phyloP scores from a whole-genome alignment of 2,888 invertebrate genomes.

The Tholera decimalis region DNA sequence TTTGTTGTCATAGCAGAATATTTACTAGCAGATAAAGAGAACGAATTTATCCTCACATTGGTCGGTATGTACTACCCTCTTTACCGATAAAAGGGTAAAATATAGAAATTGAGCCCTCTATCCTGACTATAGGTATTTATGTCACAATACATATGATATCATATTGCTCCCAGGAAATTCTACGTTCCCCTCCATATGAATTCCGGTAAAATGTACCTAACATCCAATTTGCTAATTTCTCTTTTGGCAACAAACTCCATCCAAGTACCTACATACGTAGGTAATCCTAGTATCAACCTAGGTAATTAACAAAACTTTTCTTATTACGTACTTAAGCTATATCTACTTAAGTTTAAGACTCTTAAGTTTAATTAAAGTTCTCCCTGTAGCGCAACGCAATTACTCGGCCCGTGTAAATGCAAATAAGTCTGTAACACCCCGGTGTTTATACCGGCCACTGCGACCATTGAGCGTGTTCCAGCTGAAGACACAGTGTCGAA shows the following conservation, averaged over 20 bases:
- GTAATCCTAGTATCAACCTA: conserved; percentile 70
- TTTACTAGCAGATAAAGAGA: conserved; percentile 33
- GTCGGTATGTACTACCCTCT: conserved; percentile 30
- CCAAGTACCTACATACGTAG: conserved; percentile 36
- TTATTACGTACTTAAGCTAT: conserved; percentile 84
- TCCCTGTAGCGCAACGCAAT: conserved; percentile 90
- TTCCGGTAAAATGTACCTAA: conserved; percentile 49
- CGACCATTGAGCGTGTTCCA: conserved; percentile 70
- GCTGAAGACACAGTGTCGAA: conserved; percentile 62
- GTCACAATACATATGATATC: conserved; percentile 57
- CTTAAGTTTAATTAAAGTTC: conserved; percentile 90
- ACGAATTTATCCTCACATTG: conserved; percentile 42
- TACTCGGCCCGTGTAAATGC: conserved; percentile 90
- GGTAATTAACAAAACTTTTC: conserved; percentile 85
- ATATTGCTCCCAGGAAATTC: conserved; percentile 43
- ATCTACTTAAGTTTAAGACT: conserved; percentile 85
- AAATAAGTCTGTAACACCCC: conserved; percentile 88
- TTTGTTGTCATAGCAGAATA: neutral
- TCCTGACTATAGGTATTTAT: conserved; percentile 44
- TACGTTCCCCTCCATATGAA: conserved; percentile 19
- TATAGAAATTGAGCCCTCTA: conserved; percentile 43
- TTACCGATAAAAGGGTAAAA: conserved; percentile 45
- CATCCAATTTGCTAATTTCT: conserved; percentile 63
- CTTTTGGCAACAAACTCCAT: conserved; percentile 65
- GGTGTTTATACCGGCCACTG: conserved; percentile 84